phyloP scores from a whole-genome alignment of 2,797 vertebrate species.

The Phoeniculus purpureus region DNA sequence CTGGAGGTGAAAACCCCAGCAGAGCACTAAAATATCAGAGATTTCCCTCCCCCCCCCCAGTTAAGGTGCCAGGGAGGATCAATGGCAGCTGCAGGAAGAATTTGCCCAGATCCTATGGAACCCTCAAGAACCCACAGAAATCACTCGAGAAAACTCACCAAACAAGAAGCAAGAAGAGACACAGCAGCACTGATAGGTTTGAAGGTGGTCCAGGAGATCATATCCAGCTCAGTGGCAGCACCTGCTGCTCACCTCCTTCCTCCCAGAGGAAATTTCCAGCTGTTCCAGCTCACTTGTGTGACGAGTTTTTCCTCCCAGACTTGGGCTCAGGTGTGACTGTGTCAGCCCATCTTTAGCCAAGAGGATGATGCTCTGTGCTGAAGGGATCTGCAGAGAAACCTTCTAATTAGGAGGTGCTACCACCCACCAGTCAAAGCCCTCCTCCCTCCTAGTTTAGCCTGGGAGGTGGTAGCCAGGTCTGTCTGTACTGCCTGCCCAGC shows the following conservation, averaged over 20 bases:
- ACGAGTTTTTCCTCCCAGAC: background rate
- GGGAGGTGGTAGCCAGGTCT: background rate
- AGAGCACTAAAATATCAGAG: background rate
- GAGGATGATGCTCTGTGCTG: background rate
- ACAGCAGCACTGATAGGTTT: background rate
- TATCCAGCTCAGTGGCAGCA: background rate
- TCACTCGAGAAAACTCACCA: background rate
- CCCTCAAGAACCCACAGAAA: background rate
- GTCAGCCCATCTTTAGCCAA: slow-evolving; percentile 25
- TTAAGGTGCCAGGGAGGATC: background rate
- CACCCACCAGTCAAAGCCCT: background rate
- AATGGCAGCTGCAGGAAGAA: background rate
- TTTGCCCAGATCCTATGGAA: background rate
- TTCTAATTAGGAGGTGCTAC: slow-evolving; percentile 25
- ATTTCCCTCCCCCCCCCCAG: background rate
- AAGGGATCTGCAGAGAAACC: background rate
- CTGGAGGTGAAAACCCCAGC: background rate
- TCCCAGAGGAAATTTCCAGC: background rate
- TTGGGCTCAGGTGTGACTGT: background rate
- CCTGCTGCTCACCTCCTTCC: background rate
- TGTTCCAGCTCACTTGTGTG: background rate
- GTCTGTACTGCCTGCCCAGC: background rate
- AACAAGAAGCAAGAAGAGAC: background rate
- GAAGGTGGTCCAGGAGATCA: background rate
- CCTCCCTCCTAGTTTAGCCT: background rate